phyloP scores from a whole-genome alignment of 2,888 invertebrate genomes.

The Willowsia nigromaculata region DNA sequence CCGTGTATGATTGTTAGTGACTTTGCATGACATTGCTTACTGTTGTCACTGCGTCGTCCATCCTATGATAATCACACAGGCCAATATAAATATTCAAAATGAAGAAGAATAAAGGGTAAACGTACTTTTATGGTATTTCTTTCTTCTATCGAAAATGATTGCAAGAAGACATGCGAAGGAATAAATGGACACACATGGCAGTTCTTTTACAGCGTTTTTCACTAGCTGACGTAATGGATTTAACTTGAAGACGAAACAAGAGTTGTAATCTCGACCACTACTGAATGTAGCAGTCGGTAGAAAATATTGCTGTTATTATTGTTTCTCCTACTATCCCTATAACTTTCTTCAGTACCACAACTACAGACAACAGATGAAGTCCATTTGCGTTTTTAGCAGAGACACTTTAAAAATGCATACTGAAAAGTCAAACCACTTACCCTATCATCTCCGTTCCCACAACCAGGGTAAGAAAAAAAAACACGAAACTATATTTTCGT shows the following conservation, averaged over 20 bases:
- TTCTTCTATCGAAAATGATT: slow-evolving; percentile 16
- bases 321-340: not conserved
- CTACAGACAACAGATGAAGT: slow-evolving; percentile 25
- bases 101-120: not conserved
- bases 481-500: not conserved
- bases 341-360: not conserved
- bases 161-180: slow-evolving; percentile 47
- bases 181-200: slow-evolving; percentile 29
- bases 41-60: not conserved
- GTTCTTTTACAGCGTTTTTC: slow-evolving; percentile 4
- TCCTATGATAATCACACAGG: not conserved
- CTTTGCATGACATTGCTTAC: not conserved
- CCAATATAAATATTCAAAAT: slow-evolving; percentile 8
- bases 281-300: not conserved
- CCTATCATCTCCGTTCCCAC: slow-evolving; percentile 51
- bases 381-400: slow-evolving; percentile 46
- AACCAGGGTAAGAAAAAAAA: not conserved
- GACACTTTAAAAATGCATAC: slow-evolving; percentile 59
- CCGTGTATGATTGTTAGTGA: not conserved
- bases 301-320: not conserved
- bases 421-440: slow-evolving; percentile 66
- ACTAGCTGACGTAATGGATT: slow-evolving; percentile 6
- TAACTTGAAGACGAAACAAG: not conserved
- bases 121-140: not conserved
- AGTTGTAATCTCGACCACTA: slow-evolving; percentile 2